A percentile compares a stretch with the other conserved stretches of the same genome.
Evolutionary conservation across 1,140 invertebrate species (phyloP).

Genomic region (Rhyzopertha dominica): DNA sequence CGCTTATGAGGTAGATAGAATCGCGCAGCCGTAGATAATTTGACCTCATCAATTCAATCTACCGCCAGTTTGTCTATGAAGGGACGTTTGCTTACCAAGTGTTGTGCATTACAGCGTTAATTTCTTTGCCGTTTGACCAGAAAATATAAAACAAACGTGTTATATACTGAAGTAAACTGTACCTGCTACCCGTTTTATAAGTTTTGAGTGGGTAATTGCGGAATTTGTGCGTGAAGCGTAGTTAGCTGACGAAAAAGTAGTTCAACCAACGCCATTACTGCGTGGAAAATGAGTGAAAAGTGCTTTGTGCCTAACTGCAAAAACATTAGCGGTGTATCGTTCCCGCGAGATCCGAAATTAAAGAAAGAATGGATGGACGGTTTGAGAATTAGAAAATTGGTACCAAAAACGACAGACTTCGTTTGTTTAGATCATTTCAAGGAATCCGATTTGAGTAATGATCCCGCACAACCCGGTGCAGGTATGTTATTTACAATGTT

Average conservation of each 20-base stretch:
- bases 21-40: too few species aligned
- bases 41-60: too few species aligned
- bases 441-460: conserved; percentile 19
- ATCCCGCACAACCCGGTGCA: too few species aligned
- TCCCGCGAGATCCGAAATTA: conserved; percentile 29
- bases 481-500: too few species aligned
- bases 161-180: too few species aligned
- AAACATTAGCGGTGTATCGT: conserved; percentile 30
- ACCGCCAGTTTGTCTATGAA: too few species aligned
- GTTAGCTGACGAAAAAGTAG: not conserved
- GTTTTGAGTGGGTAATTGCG: not conserved
- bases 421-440: conserved; percentile 38
- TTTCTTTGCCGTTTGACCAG: too few species aligned
- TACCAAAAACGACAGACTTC: conserved; percentile 23
- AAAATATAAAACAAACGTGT: too few species aligned
- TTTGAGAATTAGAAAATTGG: conserved; percentile 21
- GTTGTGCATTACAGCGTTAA: too few species aligned
- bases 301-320: conserved; percentile 38
- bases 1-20: too few species aligned
- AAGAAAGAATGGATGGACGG: conserved; percentile 29
- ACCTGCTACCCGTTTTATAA: not conserved
- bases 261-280: conserved; percentile 8
- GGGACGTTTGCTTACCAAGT: too few species aligned
- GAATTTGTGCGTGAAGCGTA: conserved; percentile 1
- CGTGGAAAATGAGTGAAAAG: too few species aligned